Base-by-base conservation (phyloP, 1,140 invertebrate species). In the Hypothenemus hampei region DNA sequence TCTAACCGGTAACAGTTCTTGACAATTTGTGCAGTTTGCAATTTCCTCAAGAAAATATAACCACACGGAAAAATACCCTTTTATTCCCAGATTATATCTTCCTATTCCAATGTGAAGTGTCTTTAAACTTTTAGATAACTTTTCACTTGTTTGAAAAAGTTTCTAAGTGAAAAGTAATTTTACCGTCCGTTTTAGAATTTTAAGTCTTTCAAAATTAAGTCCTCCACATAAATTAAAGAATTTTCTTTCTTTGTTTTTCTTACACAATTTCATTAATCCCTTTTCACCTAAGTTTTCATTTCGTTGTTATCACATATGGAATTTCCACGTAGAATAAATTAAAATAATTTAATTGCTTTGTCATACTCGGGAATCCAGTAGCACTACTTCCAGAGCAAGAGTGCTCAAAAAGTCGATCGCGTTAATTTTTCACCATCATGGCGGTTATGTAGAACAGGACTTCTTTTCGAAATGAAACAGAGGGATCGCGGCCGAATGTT, bases 51-150 rank as follows among this genome's bases (percentile, higher is more conserved):
- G 44, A 44, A 52, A 52, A 29, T 52, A 52, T 52, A 44, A 40
- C 44, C 16, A 26, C 50, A 41, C 29, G 40, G 48, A 52, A 51
- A 52, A 52, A 52, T 44, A 40, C 50, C 50, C 29, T 41, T 52
- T 52, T 52, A 52, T 52, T 52, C 39, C 50, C 50, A 52, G 50
- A 52, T 52, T 52, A 52, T 44, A 52, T 52, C 50, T 52, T 36
- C 37, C 24, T 44, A 23, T 35, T 52, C 21, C 19, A 31, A 35
- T 44, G 40, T 23, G 23, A 51, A 51, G 48, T 26, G 11, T 20
- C 48, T 41, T 51, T 26, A 41, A 52, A 50, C 18, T 50, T 23
- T 16, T 22, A 7, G 19, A 33, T 22, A 48, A 50, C 48, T 40
- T 50, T 50, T 50, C 21, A 40, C 48, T 50, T 41, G 22, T 21